Conservation (phyloP, 2,113 vertebrate species). For the Balaeniceps rex region DNA sequence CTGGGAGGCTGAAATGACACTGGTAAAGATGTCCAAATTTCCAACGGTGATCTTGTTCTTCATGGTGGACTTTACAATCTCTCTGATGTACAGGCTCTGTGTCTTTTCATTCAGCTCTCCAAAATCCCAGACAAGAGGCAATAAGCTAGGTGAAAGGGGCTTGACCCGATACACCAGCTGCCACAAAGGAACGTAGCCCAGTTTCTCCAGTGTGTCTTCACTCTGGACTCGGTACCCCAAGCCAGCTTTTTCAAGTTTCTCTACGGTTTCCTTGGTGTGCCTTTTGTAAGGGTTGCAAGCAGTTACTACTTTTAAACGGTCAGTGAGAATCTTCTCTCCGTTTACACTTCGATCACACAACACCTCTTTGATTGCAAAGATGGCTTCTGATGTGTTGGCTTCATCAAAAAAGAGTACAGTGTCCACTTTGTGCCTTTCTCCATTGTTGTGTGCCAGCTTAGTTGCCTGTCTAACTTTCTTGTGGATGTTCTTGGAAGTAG, state of each 20-base stretch:
- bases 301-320: conserved; percentile 76
- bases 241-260: conserved; percentile 76
- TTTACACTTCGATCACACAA: conserved; percentile 75
- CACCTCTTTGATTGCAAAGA: conserved; percentile 80
- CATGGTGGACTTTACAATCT: conserved; percentile 72
- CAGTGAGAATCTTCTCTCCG: conserved; percentile 57
- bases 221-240: conserved; percentile 77
- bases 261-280: conserved; percentile 69
- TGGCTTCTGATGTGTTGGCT: conserved; percentile 80
- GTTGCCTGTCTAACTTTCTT: conserved; percentile 73
- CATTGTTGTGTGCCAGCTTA: conserved; percentile 60
- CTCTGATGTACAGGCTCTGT: conserved; percentile 72
- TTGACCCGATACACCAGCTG: conserved; percentile 80
- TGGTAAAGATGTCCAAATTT: conserved; percentile 51
- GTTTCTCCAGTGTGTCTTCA: conserved; percentile 72
- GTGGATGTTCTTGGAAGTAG: conserved; percentile 75
- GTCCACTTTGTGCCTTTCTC: conserved; percentile 43
- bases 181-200: conserved; percentile 76
- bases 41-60: neutral
- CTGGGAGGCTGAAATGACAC: conserved; percentile 73
- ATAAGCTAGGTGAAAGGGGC: conserved; percentile 78
- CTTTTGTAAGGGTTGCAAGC: conserved; percentile 82
- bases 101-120: conserved; percentile 76
- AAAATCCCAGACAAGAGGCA: conserved; percentile 81
- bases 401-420: conserved; percentile 82